phyloP scores from a whole-genome alignment of 2,797 vertebrate species.

The Atherinosoma microstoma region DNA sequence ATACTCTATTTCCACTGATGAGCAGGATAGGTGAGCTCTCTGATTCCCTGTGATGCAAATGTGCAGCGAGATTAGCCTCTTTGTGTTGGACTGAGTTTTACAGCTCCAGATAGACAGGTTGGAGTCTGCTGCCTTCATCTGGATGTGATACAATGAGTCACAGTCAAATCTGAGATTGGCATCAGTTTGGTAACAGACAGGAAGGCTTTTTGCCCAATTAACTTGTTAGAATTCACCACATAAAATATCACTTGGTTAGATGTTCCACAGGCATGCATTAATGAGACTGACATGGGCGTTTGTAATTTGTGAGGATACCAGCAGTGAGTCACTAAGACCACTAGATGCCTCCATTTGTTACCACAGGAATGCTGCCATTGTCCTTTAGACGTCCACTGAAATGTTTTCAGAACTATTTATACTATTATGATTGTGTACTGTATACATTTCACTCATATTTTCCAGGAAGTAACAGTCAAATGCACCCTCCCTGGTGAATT shows the following conservation, averaged over 20 bases:
- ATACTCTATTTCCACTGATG: conserved; percentile 2
- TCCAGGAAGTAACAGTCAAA: neutral
- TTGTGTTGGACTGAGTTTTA: conserved; percentile 26
- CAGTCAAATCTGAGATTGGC: conserved; percentile 55
- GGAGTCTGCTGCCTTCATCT: conserved; percentile 35
- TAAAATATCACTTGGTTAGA: conserved; percentile 26
- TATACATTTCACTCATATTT: neutral
- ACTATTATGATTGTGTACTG: neutral
- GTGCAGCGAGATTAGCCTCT: conserved; percentile 36
- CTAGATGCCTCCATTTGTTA: conserved; percentile 64
- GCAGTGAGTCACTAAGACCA: conserved; percentile 51
- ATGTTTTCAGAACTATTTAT: neutral
- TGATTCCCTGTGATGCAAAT: conserved; percentile 63
- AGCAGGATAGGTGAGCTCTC: conserved; percentile 29
- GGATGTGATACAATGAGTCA: conserved; percentile 47
- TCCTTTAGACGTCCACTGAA: neutral
- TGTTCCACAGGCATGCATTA: conserved; percentile 10
- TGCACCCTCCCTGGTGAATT: neutral
- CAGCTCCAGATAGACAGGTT: conserved; percentile 29
- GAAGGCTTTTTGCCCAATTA: conserved; percentile 30
- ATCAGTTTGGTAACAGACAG: conserved; percentile 35
- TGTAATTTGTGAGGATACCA: conserved; percentile 16
- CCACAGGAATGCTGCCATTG: conserved; percentile 1
- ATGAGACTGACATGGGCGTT: conserved; percentile 11
- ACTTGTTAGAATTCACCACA: conserved; percentile 13